Conservation (phyloP, 2,113 vertebrate genomes). For the Peromyscus polionotus region DNA sequence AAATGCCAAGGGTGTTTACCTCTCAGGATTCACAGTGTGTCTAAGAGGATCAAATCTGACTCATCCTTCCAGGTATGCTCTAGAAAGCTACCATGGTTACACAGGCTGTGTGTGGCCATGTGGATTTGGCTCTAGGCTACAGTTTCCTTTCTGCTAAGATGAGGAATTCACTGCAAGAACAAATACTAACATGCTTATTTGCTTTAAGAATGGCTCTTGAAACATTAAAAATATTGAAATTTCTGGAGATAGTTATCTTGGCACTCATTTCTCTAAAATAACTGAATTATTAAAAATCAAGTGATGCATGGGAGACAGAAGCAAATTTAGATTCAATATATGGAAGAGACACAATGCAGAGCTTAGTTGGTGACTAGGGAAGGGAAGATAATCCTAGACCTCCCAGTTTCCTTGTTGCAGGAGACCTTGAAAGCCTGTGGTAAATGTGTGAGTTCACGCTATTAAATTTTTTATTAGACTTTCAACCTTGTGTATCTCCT, state of each 20-base stretch:
- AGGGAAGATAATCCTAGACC: background rate
- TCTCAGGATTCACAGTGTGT: background rate
- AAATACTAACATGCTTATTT: background rate
- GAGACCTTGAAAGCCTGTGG: slow-evolving; percentile 35
- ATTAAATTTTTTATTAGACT: slow-evolving; percentile 60
- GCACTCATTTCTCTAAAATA: background rate
- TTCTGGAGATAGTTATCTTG: background rate
- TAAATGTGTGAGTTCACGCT: background rate
- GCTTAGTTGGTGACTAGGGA: background rate
- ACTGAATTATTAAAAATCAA: slow-evolving; percentile 10
- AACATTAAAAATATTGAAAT: background rate
- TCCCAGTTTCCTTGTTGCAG: background rate
- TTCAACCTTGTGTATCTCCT: slow-evolving; percentile 54
- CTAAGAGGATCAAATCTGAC: background rate
- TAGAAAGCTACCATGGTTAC: background rate
- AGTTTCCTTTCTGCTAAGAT: background rate
- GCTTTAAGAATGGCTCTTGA: background rate
- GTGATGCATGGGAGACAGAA: background rate
- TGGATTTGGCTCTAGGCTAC: background rate
- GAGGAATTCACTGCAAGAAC: background rate
- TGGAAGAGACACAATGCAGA: background rate
- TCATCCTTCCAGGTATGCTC: background rate
- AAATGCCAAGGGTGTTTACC: background rate
- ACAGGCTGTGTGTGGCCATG: background rate
- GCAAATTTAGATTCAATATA: background rate